A percentile compares a stretch with the other conserved stretches of the same genome.
Evolutionary conservation across 2,797 vertebrate species (phyloP).

Genomic region (Propithecus perrieri): DNA sequence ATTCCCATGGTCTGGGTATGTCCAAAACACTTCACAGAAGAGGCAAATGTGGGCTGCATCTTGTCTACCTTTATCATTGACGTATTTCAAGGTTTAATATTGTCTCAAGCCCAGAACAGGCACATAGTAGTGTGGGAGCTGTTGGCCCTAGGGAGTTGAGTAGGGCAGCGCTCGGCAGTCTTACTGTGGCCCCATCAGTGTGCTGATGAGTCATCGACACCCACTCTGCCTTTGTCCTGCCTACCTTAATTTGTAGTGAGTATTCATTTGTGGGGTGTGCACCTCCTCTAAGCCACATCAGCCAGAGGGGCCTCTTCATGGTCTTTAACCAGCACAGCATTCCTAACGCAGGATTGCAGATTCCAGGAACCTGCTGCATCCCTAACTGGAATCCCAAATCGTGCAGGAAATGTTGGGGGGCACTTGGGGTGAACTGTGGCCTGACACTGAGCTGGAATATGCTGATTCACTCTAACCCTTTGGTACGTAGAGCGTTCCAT

Average conservation of each 20-base stretch:
- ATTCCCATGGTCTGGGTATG: not conserved
- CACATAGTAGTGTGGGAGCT: not conserved
- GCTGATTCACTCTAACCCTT: conserved; percentile 21
- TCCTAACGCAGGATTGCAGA: not conserved
- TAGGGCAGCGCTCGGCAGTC: fast-evolving
- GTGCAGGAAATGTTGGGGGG: not conserved
- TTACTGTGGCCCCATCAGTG: not conserved
- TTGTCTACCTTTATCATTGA: not conserved
- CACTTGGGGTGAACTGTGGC: not conserved
- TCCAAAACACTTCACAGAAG: not conserved
- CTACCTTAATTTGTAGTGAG: too few species aligned
- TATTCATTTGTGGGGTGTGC: not conserved
- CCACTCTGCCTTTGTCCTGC: not conserved
- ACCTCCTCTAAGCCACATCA: not conserved
- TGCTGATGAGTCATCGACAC: fast-evolving
- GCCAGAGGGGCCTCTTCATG: not conserved
- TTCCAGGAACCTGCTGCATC: not conserved
- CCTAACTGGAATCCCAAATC: not conserved
- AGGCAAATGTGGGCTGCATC: not conserved
- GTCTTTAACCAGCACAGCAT: not conserved
- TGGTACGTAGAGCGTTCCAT: not conserved
- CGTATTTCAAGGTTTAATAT: not conserved
- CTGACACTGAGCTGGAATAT: conserved; percentile 15
- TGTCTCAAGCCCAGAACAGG: not conserved
- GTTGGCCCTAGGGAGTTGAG: too few species aligned